These are phyloP conservation scores for Chrysocyon brachyurus DNA, from an alignment of 2,797 vertebrate species.

Conservation along the genomic window DNA sequence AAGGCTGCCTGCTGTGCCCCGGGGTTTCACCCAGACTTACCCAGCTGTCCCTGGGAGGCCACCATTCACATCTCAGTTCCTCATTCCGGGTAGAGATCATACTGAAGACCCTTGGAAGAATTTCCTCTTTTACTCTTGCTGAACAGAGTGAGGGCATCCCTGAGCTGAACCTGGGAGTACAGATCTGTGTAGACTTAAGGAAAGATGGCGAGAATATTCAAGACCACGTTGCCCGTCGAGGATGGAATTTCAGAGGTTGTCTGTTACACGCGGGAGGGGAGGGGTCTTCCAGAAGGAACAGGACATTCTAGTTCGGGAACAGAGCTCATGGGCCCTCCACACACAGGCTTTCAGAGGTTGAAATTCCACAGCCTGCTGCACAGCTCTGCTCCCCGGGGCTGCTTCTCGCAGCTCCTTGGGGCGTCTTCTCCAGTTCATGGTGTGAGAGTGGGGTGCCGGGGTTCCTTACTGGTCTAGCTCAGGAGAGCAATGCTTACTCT, in stretches of 20 bases:
- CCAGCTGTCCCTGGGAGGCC: not conserved
- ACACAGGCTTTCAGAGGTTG: not conserved
- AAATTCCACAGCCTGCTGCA: not conserved
- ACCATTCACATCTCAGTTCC: not conserved
- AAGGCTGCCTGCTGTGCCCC: not conserved
- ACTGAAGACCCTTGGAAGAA: not conserved
- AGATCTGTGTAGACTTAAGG: not conserved
- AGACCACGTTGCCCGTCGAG: not conserved
- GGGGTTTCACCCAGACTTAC: not conserved
- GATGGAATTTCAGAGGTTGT: not conserved
- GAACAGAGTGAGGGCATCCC: not conserved
- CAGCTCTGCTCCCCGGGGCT: fast-evolving
- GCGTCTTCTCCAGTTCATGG: not conserved
- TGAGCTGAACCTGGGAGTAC: not conserved
- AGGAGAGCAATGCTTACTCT: not conserved
- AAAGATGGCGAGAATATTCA: not conserved
- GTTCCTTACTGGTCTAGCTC: not conserved
- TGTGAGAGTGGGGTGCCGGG: not conserved
- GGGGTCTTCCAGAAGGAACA: not conserved
- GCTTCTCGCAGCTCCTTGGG: not conserved
- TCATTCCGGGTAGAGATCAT: not conserved
- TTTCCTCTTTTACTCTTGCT: not conserved
- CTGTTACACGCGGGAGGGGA: fast-evolving
- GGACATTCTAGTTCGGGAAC: fast-evolving
- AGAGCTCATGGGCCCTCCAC: too few species aligned